Evolutionary conservation across 2,113 vertebrate genomes (phyloP).

Genomic region (Isichthys henryi): DNA sequence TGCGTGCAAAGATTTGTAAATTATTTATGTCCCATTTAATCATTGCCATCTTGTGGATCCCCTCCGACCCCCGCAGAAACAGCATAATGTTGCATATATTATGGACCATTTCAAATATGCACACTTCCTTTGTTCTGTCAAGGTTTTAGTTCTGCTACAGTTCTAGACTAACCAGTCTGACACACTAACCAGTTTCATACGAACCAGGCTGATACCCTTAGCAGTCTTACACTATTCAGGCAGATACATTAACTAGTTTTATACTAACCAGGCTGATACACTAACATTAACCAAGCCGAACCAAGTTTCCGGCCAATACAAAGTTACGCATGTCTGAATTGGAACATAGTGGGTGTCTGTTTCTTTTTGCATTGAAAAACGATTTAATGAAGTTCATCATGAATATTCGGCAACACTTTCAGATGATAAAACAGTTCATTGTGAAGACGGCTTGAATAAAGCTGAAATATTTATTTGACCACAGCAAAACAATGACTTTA

Average conservation of each 20-base stretch:
- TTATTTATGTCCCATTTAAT: slow-evolving; percentile 63
- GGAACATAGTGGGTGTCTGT: not conserved
- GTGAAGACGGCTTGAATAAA: not conserved
- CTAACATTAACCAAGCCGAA: not conserved
- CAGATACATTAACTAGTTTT: not conserved
- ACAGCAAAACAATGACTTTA: not conserved
- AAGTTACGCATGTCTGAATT: not conserved
- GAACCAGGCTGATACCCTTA: not conserved
- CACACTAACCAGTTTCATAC: not conserved
- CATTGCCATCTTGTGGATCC: slow-evolving; percentile 65
- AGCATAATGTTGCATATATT: slow-evolving; percentile 51
- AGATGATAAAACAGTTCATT: not conserved
- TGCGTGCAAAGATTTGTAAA: slow-evolving; percentile 1
- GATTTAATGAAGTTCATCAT: not conserved
- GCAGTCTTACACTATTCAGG: not conserved
- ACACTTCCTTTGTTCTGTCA: slow-evolving; percentile 44
- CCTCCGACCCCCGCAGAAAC: slow-evolving; percentile 52
- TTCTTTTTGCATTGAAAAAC: not conserved
- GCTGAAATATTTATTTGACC: too few relatives aligned
- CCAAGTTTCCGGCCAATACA: not conserved
- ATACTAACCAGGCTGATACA: not conserved
- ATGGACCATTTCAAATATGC: slow-evolving; percentile 52
- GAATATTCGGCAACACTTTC: not conserved
- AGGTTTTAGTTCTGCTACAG: slow-evolving; percentile 36
- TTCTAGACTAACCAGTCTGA: not conserved